Conservation (phyloP, 2,113 vertebrate species). For the Chloebia gouldiae region DNA sequence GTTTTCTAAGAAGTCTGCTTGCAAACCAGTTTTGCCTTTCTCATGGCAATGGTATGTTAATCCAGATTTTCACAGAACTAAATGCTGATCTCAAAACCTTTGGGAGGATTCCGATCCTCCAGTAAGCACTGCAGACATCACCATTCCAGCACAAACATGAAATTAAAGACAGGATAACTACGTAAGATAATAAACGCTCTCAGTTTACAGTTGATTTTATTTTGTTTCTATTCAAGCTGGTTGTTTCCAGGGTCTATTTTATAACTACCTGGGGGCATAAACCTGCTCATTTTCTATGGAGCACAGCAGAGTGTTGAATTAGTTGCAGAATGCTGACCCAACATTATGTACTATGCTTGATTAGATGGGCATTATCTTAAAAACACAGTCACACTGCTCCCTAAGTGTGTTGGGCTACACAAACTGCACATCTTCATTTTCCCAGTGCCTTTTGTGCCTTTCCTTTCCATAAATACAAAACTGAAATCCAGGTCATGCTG, state of each 20-base stretch:
- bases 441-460: neutral
- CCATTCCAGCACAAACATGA: neutral
- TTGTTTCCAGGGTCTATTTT: neutral
- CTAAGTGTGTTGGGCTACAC: neutral
- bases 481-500: neutral
- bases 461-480: neutral
- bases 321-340: neutral
- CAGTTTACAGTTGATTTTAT: neutral
- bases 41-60: neutral
- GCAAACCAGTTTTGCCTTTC: neutral
- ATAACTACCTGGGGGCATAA: neutral
- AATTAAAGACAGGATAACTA: neutral
- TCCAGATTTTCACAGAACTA: neutral
- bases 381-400: neutral
- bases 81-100: neutral
- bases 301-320: neutral
- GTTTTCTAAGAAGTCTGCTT: neutral
- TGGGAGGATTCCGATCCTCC: neutral
- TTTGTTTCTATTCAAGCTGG: neutral
- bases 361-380: neutral
- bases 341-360: neutral
- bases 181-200: neutral
- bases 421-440: neutral
- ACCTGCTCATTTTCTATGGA: neutral
- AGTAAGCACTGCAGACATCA: neutral